A percentile compares a stretch with the other conserved stretches of the same genome.
Evolutionary conservation across 2,113 vertebrate species (phyloP).

Genomic region (Gymnogyps californianus): DNA sequence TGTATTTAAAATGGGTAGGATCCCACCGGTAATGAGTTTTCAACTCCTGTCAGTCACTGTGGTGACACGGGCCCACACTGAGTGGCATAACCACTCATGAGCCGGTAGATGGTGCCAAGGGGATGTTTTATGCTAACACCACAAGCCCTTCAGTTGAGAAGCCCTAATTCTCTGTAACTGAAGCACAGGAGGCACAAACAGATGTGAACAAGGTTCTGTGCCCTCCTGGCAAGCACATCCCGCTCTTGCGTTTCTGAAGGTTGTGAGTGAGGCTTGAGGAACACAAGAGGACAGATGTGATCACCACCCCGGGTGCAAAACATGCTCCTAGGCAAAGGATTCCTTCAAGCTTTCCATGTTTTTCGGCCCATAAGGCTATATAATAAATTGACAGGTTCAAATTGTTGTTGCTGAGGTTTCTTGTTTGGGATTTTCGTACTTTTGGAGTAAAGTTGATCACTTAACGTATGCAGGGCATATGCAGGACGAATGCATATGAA

Average conservation of each 20-base stretch:
- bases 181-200: background rate
- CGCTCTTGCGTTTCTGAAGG: background rate
- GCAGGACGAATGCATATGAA: background rate
- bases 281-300: background rate
- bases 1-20: background rate
- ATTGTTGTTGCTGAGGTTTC: background rate
- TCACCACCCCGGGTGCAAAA: background rate
- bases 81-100: background rate
- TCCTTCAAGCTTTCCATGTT: background rate
- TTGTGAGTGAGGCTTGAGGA: background rate
- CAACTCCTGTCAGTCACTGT: background rate
- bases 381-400: background rate
- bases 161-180: background rate
- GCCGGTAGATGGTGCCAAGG: constrained; percentile 50
- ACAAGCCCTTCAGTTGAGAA: background rate
- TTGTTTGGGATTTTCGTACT: background rate
- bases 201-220: background rate
- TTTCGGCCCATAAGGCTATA: background rate
- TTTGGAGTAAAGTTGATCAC: background rate
- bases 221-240: background rate
- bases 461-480: background rate
- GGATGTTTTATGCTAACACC: background rate
- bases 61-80: fast-evolving
- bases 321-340: background rate
- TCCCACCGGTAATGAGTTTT: background rate